These are phyloP conservation scores for Drosophila maculinotata DNA, from an alignment of 2,888 invertebrate genomes.

Conservation along the genomic window DNA sequence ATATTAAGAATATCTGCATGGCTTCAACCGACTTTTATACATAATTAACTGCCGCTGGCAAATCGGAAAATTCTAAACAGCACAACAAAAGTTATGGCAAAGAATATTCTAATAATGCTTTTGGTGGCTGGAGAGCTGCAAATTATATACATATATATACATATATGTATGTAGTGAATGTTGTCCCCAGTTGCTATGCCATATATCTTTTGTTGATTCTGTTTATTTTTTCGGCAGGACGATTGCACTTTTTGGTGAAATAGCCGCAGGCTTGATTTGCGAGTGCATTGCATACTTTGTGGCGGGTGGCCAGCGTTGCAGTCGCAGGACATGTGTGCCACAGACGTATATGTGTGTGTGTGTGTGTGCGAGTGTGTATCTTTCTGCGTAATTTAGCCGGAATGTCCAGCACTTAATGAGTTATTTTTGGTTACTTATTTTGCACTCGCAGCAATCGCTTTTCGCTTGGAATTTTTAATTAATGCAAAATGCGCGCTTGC, in stretches of 20 bases:
- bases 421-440: constrained; percentile 73
- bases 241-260: constrained; percentile 72
- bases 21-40: neutral
- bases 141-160: no score
- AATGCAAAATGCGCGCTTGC: constrained; percentile 63
- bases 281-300: constrained; percentile 83
- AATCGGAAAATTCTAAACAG: constrained; percentile 16
- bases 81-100: constrained; percentile 19
- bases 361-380: constrained; percentile 20
- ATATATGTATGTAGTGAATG: constrained; percentile 6
- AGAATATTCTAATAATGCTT: constrained; percentile 20
- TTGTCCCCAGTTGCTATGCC: neutral
- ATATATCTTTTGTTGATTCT: constrained; percentile 2
- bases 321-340: constrained; percentile 41
- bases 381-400: constrained; percentile 60
- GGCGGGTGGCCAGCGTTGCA: constrained; percentile 41
- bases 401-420: constrained; percentile 83
- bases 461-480: constrained; percentile 81
- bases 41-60: constrained; percentile 15
- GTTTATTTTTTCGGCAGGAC: constrained; percentile 26
- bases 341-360: constrained; percentile 8
- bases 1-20: neutral
- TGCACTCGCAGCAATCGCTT: constrained; percentile 54
- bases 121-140: neutral
- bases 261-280: constrained; percentile 83